Percentiles rank a stretch among this genome's conserved stretches.
phyloP scores from a whole-genome alignment of 2,113 vertebrate genomes.

The Symphodus melops region DNA sequence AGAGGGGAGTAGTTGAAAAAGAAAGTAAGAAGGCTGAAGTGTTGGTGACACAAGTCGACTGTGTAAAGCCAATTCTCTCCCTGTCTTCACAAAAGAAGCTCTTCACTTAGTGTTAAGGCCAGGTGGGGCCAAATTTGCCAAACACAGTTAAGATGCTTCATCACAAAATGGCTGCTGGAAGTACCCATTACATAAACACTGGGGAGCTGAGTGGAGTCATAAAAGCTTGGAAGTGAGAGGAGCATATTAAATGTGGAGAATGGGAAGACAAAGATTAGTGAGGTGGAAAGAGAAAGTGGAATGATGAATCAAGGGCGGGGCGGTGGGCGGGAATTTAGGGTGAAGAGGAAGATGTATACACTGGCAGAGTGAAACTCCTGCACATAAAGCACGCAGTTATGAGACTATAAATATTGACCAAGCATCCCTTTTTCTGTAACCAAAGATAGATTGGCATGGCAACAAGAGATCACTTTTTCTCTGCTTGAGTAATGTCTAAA shows the following conservation, averaged over 20 bases:
- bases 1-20: conserved; percentile 25
- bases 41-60: conserved; percentile 18
- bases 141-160: conserved; percentile 29
- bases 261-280: conserved; percentile 33
- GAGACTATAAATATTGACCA: conserved; percentile 72
- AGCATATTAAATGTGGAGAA: conserved; percentile 31
- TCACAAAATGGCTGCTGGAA: conserved; percentile 37
- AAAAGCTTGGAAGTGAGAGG: conserved; percentile 35
- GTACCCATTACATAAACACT: conserved; percentile 41
- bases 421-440: conserved; percentile 48
- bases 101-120: not conserved
- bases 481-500: conserved; percentile 32
- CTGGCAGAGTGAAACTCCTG: conserved; percentile 10
- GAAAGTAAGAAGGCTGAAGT: conserved; percentile 52
- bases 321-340: conserved; percentile 2
- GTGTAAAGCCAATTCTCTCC: conserved; percentile 34
- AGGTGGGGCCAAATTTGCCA: conserved; percentile 43
- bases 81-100: conserved; percentile 35
- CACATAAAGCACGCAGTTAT: conserved; percentile 46
- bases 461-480: conserved; percentile 56
- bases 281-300: conserved; percentile 31
- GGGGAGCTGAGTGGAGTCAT: conserved; percentile 37
- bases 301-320: conserved; percentile 15
- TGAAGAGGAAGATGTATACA: not conserved
- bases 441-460: conserved; percentile 73